Evolutionary conservation across 2,888 invertebrate species (phyloP), one percentile per base, ranked within the genome.

Genomic region (Hecatera dysodea): DNA sequence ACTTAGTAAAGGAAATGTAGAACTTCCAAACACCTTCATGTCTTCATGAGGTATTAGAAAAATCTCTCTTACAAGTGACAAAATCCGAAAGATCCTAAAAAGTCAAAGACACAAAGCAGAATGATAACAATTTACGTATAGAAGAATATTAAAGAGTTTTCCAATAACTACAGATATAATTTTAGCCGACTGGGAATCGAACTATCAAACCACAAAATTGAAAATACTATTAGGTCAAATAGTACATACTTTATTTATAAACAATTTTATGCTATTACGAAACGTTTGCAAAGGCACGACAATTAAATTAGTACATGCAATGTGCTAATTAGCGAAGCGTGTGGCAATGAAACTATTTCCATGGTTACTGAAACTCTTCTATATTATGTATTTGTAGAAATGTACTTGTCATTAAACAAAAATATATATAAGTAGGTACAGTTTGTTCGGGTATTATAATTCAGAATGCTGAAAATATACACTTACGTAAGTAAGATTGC

Each of bases 291-390:
- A 46, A 48, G 11, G 39, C n/a, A 57, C 36, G 75, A 59, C 50
- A 79, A 62, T 66, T 22, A n/a, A 57, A 74, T 76, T 79, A 75
- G 75, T 50, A 62, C 39, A 22, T 22, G 48, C 8, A 22, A 52
- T 48, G 53, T 27, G 66, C 22, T 79, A 44, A 65, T 75, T 60
- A 65, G 39, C 27, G 1, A 17, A 50, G 75, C 50, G 48, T 27
- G 36, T 50, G 66, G 60, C 65, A 79, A 74, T 73, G 66, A 56
- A 72, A 72, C 56, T 15, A 15, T 52, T 61, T 57, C 1, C 9
- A 22, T 33, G 33, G 22, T 22, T 56, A 42, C 46, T 33, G 19
- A 44, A 66, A 70, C 67, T 52, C 29, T 67, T 22, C 11, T 39
- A 22, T 66, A 9, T n/a, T n/a, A n/a, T n/a, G n/a, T 24, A 12